Evolutionary conservation across 2,113 vertebrate genomes (phyloP).

Genomic region (Oreochromis tanganicae): DNA sequence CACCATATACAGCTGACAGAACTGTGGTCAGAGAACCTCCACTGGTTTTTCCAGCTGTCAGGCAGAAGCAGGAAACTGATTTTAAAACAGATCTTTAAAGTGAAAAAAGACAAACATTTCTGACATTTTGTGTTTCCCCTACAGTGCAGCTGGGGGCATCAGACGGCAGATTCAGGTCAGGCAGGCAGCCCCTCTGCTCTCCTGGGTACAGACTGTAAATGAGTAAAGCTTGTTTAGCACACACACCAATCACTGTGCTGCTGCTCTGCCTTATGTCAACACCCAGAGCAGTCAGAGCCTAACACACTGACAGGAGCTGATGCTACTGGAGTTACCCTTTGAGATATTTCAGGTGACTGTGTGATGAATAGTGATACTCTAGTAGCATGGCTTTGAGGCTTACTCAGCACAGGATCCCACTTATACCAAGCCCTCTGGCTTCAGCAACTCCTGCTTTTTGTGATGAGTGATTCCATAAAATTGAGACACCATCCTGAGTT

Average conservation of each 20-base stretch:
- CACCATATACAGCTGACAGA: neutral
- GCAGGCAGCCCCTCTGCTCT: neutral
- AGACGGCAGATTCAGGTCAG: conserved; percentile 17
- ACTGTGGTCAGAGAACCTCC: neutral
- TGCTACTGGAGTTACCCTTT: neutral
- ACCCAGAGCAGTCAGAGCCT: neutral
- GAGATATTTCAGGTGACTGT: neutral
- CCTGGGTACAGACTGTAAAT: neutral
- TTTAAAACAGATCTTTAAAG: neutral
- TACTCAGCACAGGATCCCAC: neutral
- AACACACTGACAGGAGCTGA: neutral
- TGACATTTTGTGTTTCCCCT: neutral
- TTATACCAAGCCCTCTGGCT: neutral
- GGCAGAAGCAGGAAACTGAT: neutral
- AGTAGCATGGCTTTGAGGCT: neutral
- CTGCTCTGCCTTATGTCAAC: neutral
- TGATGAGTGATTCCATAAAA: neutral
- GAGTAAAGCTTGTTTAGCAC: neutral
- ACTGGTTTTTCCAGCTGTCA: neutral
- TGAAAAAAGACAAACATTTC: neutral
- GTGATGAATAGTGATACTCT: neutral
- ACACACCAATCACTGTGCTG: neutral
- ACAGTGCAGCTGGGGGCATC: neutral
- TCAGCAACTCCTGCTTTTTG: neutral
- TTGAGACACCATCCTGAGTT: neutral